Conservation (phyloP, 2,888 invertebrate species). For the Hetaerina titia region DNA sequence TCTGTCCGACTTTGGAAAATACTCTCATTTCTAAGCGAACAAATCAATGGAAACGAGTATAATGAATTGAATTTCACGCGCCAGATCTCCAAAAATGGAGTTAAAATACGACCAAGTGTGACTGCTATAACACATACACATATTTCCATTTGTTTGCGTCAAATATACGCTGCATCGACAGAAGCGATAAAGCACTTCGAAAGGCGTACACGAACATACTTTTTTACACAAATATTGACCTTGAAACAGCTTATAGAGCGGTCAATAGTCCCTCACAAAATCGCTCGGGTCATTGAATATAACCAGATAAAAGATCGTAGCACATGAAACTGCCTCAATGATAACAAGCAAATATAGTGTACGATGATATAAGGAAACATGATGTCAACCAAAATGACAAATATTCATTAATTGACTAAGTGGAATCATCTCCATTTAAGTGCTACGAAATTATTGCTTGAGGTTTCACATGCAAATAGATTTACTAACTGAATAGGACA, state of each 20-base stretch:
- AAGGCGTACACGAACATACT: background rate
- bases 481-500: too few relatives aligned
- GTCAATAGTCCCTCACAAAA: background rate
- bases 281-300: conserved; percentile 8
- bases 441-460: background rate
- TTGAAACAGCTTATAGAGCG: conserved; percentile 17
- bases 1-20: too few relatives aligned
- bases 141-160: too few relatives aligned
- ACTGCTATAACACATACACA: too few relatives aligned
- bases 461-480: background rate
- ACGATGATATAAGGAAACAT: background rate
- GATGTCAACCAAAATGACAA: background rate
- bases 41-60: too few relatives aligned
- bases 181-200: background rate
- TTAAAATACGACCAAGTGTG: too few relatives aligned
- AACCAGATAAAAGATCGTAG: background rate
- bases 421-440: background rate
- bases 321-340: background rate
- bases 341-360: background rate
- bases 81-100: too few relatives aligned
- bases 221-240: conserved; percentile 3
- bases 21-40: too few relatives aligned
- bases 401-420: background rate
- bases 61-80: too few relatives aligned
- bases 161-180: background rate